Evolutionary conservation across 2,113 vertebrate genomes (phyloP), one percentile per base, ranked within the genome.

Genomic region (Octodon degus): DNA sequence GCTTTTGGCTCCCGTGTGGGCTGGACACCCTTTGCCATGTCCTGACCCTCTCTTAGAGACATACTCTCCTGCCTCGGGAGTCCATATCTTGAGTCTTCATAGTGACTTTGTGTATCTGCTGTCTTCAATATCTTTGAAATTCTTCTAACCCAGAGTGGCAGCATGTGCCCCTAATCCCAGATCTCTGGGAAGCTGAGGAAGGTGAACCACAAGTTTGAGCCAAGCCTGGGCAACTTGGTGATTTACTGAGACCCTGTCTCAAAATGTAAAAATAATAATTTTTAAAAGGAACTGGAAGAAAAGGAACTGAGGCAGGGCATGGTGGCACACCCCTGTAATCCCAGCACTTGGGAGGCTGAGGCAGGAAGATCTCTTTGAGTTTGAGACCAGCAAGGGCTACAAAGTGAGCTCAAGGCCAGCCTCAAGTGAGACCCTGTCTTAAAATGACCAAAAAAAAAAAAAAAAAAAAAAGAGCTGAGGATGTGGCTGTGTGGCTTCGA

Each of bases 1-100:
- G 98, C 99, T 99, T 98, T 99, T 99, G 81, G 99, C 99, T 97
- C 99, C 99, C 99, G 12, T 43, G 25, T 43, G 0, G 4, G 72
- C 20, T 43, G 40, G 9, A 76, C 12, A 1, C 22, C 22, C 37
- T 37, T 24, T 43, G n/a, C n/a, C 70, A 40, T 40, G 37, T 74
- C 22, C 24, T 40, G 37, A 74, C 37, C 70, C 20, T 74, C 70
- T 74, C 20, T 40, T 74, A n/a, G 37, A 72, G 8, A 72, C n/a
- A 19, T 22, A 24, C n/a, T 10, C n/a, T 72, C n/a, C 70, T 72
- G 70, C 70, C n/a, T 1, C 16, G 13, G 8, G 40, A 43, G 12
- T 40, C 22, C 70, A 7, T 24, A 20, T 14, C 40, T 43, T 27
- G 50, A 93, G 58, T 68, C 47, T 70, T 91, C 22, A 43, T 13